Conservation (phyloP, 1,140 invertebrate genomes). For the Drosophila asahinai region DNA sequence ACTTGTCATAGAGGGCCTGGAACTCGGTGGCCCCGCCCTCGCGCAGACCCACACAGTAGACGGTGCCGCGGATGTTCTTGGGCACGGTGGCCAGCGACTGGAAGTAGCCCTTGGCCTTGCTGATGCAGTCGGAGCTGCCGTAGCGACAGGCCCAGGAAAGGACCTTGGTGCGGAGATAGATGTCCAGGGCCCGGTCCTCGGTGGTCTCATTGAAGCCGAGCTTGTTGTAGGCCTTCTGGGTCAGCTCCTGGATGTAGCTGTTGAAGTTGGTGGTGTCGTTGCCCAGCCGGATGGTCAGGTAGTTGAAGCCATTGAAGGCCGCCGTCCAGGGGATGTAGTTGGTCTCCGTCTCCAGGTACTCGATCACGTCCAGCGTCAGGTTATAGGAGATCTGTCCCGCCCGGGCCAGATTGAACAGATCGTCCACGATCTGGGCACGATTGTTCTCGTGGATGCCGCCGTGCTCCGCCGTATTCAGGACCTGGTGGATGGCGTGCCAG, state of each 20-base stretch:
- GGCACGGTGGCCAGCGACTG: slow-evolving; percentile 74
- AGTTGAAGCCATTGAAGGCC: slow-evolving; percentile 86
- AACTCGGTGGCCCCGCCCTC: slow-evolving; percentile 86
- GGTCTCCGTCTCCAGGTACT: slow-evolving; percentile 88
- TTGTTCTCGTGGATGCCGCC: slow-evolving; percentile 89
- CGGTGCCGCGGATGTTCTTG: slow-evolving; percentile 87
- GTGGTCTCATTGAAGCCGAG: slow-evolving; percentile 67
- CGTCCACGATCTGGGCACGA: slow-evolving; percentile 92
- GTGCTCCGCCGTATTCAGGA: slow-evolving; percentile 86
- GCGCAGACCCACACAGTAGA: slow-evolving; percentile 87
- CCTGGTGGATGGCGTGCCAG: slow-evolving; percentile 88
- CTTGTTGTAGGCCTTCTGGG: slow-evolving; percentile 60
- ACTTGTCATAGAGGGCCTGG: slow-evolving; percentile 86
- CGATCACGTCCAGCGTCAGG: slow-evolving; percentile 87
- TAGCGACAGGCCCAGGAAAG: slow-evolving; percentile 86
- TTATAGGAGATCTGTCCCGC: slow-evolving; percentile 84
- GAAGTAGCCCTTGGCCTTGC: slow-evolving; percentile 71
- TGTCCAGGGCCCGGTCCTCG: slow-evolving; percentile 69
- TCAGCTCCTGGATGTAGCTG: slow-evolving; percentile 64
- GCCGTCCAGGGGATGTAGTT: slow-evolving; percentile 89
- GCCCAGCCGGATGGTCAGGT: slow-evolving; percentile 69
- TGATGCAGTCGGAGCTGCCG: slow-evolving; percentile 85
- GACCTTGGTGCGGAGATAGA: slow-evolving; percentile 83
- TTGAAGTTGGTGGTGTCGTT: slow-evolving; percentile 61
- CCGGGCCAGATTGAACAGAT: slow-evolving; percentile 89